phyloP scores from a whole-genome alignment of 2,113 vertebrate genomes.

The Brienomyrus longianalis region DNA sequence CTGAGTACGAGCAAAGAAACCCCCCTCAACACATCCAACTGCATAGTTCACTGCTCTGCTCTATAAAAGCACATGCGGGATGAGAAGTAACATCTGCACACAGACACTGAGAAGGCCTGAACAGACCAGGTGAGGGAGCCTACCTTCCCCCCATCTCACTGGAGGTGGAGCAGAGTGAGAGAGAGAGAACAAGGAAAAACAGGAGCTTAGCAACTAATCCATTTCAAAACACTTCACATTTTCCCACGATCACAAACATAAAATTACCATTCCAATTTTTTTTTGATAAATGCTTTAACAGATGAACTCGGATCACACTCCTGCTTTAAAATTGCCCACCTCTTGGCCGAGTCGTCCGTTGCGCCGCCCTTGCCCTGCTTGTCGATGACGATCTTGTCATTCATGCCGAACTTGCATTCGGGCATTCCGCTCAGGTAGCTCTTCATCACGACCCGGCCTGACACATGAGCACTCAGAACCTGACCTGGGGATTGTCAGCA shows the following conservation, averaged over 20 bases:
- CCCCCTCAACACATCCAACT: not conserved
- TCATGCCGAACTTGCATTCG: slow-evolving; percentile 99
- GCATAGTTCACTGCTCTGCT: not conserved
- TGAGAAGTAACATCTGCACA: not conserved
- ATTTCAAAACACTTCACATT: not conserved
- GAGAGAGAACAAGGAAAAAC: slow-evolving; percentile 14
- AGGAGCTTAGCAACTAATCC: slow-evolving; percentile 8
- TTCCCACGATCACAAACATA: not conserved
- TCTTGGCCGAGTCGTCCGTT: slow-evolving; percentile 89
- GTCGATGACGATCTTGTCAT: slow-evolving; percentile 98
- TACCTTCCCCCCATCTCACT: slow-evolving; percentile 75
- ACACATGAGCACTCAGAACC: slow-evolving; percentile 94
- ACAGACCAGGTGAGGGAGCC: slow-evolving; percentile 46
- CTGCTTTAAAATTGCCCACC: slow-evolving; percentile 55
- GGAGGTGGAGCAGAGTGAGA: slow-evolving; percentile 62
- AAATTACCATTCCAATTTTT: not conserved
- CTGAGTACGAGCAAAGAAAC: not conserved
- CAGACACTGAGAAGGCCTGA: not conserved
- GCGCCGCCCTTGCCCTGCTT: slow-evolving; percentile 97
- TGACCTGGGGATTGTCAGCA: slow-evolving; percentile 67
- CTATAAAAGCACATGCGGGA: not conserved
- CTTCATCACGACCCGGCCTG: slow-evolving; percentile 97
- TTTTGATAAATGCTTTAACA: not conserved
- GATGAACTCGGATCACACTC: not conserved
- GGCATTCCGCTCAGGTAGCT: slow-evolving; percentile 98